These are phyloP conservation scores for Lagopus leucura DNA, from an alignment of 2,113 vertebrate species.

Conservation along the genomic window DNA sequence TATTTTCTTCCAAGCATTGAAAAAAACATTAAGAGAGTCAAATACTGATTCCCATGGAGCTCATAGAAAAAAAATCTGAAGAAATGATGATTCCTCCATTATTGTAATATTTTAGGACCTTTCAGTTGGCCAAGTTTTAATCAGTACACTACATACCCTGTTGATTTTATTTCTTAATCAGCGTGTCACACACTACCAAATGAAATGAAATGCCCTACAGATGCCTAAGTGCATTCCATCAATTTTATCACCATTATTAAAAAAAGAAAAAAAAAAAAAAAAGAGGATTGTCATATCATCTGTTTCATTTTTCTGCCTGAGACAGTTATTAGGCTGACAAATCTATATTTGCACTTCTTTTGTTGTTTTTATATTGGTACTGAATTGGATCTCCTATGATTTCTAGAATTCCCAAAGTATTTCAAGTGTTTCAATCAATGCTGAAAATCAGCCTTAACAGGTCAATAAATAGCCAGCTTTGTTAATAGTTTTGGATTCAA, in stretches of 20 bases:
- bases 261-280: slow-evolving; percentile 37
- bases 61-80: not conserved
- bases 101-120: slow-evolving; percentile 29
- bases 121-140: slow-evolving; percentile 27
- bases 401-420: not conserved
- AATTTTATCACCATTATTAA: slow-evolving; percentile 37
- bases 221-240: not conserved
- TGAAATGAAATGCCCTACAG: slow-evolving; percentile 29
- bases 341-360: not conserved
- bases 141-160: not conserved
- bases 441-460: not conserved
- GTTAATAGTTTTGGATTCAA: not conserved
- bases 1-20: not conserved
- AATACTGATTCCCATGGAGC: not conserved
- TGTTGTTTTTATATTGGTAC: not conserved
- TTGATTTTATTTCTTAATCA: slow-evolving; percentile 49
- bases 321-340: slow-evolving; percentile 30
- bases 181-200: not conserved
- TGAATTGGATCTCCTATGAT: not conserved
- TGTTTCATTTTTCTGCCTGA: slow-evolving; percentile 17
- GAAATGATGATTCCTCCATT: not conserved
- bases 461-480: not conserved
- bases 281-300: not conserved
- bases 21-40: not conserved
- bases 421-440: not conserved